phyloP scores from a whole-genome alignment of 2,113 vertebrate genomes.

The Cynocephalus volans region DNA sequence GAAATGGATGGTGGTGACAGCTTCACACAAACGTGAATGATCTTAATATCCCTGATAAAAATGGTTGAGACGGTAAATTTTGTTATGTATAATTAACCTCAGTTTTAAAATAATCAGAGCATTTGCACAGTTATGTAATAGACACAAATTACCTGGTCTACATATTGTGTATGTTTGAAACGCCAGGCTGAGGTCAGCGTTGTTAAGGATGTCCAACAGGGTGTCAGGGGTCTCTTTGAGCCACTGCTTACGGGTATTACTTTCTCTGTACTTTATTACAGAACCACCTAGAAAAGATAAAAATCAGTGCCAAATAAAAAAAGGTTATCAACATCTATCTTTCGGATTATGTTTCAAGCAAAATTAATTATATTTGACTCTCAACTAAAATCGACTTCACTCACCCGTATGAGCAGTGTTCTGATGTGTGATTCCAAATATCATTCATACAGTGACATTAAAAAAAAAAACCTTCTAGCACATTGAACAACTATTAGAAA shows the following conservation, averaged over 20 bases:
- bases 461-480: background rate
- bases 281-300: slow-evolving; percentile 83
- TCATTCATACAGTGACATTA: background rate
- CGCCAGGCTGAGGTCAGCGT: slow-evolving; percentile 90
- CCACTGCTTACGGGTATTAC: slow-evolving; percentile 91
- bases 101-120: background rate
- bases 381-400: background rate
- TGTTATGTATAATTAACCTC: background rate
- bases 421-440: background rate
- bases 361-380: background rate
- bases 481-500: background rate
- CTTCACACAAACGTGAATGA: background rate
- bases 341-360: background rate
- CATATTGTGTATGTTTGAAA: slow-evolving; percentile 95
- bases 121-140: background rate
- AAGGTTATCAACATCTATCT: background rate
- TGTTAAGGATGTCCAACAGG: slow-evolving; percentile 92
- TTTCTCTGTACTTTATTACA: slow-evolving; percentile 85
- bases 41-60: background rate
- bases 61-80: background rate
- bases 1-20: background rate
- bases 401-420: background rate
- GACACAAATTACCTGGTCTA: slow-evolving; percentile 88
- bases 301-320: background rate
- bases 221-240: slow-evolving; percentile 90